phyloP scores from a whole-genome alignment of 2,797 vertebrate genomes.

The Sciurus carolinensis region DNA sequence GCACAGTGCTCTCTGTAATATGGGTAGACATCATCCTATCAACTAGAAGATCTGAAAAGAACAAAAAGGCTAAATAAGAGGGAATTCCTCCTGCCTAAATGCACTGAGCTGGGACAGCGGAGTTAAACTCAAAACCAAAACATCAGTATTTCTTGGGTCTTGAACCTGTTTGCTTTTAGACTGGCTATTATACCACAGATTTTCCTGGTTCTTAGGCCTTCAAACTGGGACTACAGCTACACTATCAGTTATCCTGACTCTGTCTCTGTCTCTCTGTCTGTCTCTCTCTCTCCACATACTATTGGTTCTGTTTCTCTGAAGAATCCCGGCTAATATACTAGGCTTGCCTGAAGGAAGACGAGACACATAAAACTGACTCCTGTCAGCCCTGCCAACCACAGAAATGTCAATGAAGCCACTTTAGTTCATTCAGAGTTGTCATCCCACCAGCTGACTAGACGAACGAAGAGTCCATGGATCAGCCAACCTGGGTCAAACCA shows the following conservation, averaged over 20 bases:
- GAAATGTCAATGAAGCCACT: slow-evolving; percentile 5
- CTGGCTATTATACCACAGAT: background rate
- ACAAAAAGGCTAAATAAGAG: background rate
- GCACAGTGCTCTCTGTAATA: background rate
- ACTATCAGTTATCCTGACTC: background rate
- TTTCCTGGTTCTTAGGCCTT: background rate
- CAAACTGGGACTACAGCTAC: background rate
- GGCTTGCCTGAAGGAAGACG: background rate
- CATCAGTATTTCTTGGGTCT: background rate
- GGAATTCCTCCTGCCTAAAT: background rate
- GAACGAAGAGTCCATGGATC: background rate
- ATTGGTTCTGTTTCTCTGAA: slow-evolving; percentile 15
- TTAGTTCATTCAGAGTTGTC: background rate
- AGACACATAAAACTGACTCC: background rate
- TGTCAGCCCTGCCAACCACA: background rate
- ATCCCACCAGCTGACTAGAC: background rate
- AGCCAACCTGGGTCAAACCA: background rate
- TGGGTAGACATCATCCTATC: background rate
- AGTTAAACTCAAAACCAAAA: background rate
- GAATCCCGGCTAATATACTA: background rate
- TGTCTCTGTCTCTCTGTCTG: background rate
- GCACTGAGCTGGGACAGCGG: background rate
- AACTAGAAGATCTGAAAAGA: background rate
- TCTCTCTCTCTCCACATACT: background rate
- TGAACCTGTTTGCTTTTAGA: background rate